Evolutionary conservation across 2,113 vertebrate genomes (phyloP).

Genomic region (Axis porcinus): DNA sequence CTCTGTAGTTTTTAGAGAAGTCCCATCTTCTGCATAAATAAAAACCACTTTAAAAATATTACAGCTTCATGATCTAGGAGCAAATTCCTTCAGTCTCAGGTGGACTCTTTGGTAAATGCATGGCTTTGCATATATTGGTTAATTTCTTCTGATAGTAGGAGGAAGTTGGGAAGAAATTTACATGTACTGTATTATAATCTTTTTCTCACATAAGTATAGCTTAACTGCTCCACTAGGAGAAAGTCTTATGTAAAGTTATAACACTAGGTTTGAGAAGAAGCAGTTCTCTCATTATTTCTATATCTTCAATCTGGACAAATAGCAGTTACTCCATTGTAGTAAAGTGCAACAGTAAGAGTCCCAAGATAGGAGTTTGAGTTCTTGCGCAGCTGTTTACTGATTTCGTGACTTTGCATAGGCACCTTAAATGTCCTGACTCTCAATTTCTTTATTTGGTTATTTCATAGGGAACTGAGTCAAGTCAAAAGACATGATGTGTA

Average conservation of each 20-base stretch:
- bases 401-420: neutral
- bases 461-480: neutral
- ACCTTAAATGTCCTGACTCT: neutral
- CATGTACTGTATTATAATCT: neutral
- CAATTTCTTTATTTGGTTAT: neutral
- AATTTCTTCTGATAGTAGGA: neutral
- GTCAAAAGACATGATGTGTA: neutral
- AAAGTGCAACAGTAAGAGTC: neutral
- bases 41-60: neutral
- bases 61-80: neutral
- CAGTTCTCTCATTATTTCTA: constrained; percentile 8
- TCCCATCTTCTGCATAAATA: constrained; percentile 8
- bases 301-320: neutral
- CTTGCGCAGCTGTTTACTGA: neutral
- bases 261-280: neutral
- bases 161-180: constrained; percentile 16
- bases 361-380: neutral
- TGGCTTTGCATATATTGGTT: neutral
- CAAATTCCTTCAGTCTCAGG: neutral
- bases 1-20: neutral
- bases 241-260: constrained; percentile 43
- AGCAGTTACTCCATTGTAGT: neutral
- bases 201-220: neutral
- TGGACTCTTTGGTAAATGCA: neutral
- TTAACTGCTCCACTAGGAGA: neutral